Base-by-base conservation (phyloP, 2,888 invertebrate genomes). In the Hedychridium roseum region DNA sequence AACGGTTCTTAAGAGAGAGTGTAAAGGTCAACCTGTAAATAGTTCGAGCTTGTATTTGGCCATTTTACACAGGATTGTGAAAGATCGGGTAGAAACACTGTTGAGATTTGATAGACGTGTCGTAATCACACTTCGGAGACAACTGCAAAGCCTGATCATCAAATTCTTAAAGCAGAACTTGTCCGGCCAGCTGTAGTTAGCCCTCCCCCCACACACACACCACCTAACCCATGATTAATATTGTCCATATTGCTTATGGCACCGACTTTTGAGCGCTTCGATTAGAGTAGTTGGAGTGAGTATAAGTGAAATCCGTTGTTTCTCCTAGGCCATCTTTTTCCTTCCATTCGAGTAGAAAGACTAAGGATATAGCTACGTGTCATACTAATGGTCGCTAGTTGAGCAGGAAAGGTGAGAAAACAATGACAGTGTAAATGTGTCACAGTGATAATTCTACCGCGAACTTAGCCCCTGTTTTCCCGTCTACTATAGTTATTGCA, bases 211-310 rank as follows among this genome's bases (percentile, higher is more conserved):
- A 55, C 27, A 27, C 5, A 7, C n/a, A 11, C 11, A 35, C 35
- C 4, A 35, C n/a, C 11, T 11, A 40, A 32, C 52, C 51, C 54
- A 54, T 54, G 55, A 49, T 36, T 57, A n/a, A 70, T 72, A 73
- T 72, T 72, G 70, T 71, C 68, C 60, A 65, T 70, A 75, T 76
- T 75, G 71, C 70, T 71, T 72, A 63, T 65, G 64, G 66, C 68
- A 67, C 59, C 64, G 54, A 62, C 54, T 51, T 68, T 72, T 64
- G 71, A 73, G 72, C 71, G 64, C 63, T 64, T 61, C 54, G 49
- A 43, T 55, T 55, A 50, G 43, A 49, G 48, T 39, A 21, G 20
- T 30, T 30, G 6, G 11, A 30, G 30, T 11, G 11, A 23, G 9
- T 23, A 23, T 23, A 23, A 6, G 23, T 23, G 23, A 23, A 23